A percentile compares a stretch with the other conserved stretches of the same genome.
Conservation (phyloP, 2,113 vertebrate species). For the Anser brachyrhynchus region DNA sequence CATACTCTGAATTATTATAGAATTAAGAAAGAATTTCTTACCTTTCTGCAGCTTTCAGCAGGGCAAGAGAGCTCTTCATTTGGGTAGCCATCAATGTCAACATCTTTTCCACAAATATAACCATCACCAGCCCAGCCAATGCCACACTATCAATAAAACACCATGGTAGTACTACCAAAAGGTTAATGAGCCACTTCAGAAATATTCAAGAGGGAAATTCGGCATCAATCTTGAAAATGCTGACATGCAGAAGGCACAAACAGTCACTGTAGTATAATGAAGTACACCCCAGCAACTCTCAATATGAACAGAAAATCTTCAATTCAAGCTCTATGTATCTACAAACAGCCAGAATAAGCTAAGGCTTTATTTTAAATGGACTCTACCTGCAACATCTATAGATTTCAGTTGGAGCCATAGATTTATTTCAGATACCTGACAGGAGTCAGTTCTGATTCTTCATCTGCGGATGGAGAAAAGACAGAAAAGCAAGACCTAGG, state of each 20-base stretch:
- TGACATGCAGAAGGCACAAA: not conserved
- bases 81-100: conserved; percentile 95
- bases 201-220: not conserved
- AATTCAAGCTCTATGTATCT: not conserved
- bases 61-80: conserved; percentile 85
- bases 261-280: not conserved
- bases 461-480: not conserved
- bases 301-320: not conserved
- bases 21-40: conserved; percentile 59
- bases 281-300: not conserved
- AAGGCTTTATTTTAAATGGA: not conserved
- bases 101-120: conserved; percentile 91
- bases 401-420: not conserved
- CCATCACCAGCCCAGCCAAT: conserved; percentile 96
- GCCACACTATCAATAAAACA: conserved; percentile 82
- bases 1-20: not conserved
- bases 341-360: not conserved
- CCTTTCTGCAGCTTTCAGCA: conserved; percentile 87
- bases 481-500: not conserved
- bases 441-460: not conserved
- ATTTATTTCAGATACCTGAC: not conserved
- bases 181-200: not conserved
- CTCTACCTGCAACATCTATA: not conserved
- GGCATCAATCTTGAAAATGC: not conserved
- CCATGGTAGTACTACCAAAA: not conserved